phyloP scores from a whole-genome alignment of 2,888 invertebrate species.

The Neocrepidodera transversa region DNA sequence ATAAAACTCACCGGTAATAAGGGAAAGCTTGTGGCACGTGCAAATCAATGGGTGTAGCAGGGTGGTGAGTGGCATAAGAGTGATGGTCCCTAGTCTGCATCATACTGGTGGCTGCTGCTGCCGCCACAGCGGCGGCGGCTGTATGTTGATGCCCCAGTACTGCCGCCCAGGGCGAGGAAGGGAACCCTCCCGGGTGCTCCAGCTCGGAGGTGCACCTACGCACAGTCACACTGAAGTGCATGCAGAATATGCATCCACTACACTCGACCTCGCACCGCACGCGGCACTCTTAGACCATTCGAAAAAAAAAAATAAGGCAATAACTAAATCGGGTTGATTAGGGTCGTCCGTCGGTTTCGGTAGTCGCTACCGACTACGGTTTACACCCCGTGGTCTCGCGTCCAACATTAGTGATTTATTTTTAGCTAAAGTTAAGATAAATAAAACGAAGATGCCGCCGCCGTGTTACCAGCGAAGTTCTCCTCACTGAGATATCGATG shows the following conservation, averaged over 20 bases:
- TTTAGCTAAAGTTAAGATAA: conserved; percentile 13
- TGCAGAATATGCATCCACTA: conserved; percentile 45
- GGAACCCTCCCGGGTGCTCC: conserved; percentile 79
- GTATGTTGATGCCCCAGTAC: conserved; percentile 73
- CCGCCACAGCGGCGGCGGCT: conserved; percentile 59
- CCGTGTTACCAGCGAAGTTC: conserved; percentile 24
- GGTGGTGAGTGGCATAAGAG: conserved; percentile 67
- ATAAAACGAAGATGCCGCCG: conserved; percentile 5
- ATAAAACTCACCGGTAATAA: conserved; percentile 79
- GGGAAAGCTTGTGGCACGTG: conserved; percentile 92
- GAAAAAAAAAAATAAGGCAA: conserved; percentile 19
- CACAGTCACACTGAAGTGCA: conserved; percentile 57
- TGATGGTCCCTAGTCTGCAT: conserved; percentile 60
- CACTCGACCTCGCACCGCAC: conserved; percentile 34
- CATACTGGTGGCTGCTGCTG: conserved; percentile 59
- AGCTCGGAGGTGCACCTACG: conserved; percentile 59
- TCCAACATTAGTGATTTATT: conserved; percentile 18
- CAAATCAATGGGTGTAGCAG: conserved; percentile 80
- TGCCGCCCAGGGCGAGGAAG: conserved; percentile 79
- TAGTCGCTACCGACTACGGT: conserved; percentile 19
- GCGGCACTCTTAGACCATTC: conserved; percentile 44
- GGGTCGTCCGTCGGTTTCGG: conserved; percentile 23
- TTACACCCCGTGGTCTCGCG: conserved; percentile 24
- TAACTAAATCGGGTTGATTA: neutral
- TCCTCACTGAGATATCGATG: conserved; percentile 15